Base-by-base conservation (phyloP, 2,888 invertebrate species). In the Rugalucina vietnamica region DNA sequence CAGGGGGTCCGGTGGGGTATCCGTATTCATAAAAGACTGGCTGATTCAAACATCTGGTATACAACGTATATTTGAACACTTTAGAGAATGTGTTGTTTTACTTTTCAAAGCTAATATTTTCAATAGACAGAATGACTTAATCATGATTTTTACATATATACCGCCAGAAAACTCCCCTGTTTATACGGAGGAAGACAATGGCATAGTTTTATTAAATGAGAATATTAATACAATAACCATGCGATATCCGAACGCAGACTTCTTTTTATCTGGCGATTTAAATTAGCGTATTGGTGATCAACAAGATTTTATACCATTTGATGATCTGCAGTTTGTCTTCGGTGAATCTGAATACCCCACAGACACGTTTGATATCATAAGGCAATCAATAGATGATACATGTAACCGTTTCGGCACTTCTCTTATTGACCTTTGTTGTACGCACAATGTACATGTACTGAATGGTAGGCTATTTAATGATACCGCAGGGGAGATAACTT, bases 211-310 rank as follows among this genome's bases (percentile, higher is more conserved):
- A 18, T 54, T 81, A 18, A 60, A 39, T 27, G 43, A 81, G n/a
- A 81, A 77, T 65, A 29, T 81, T 18, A 27, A 60, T 12, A 2
- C 24, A 21, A 78, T 82, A 32, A 24, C 39, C 29, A 36, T 70
- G 29, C 75, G 79, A 14, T 71, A 75, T 37, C 27, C 32, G 4
- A 32, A 71, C 27, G 70, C 74, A 14, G 27, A 69, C 27, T 36
- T 83, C 21, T 24, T 79, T 1, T 37, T 83, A 10, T 75, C 76
- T 29, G 83, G 83, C 8, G 83, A 83, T 32, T 32, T 83, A 29
- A 83, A 83, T 65, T 76, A 79, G 32, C 32, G 83, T n/a, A 71
- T 76, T 10, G 71, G 72, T 43, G 29, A 76, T 27, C n/a, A 79
- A 14, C 36, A 32, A 18, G 76, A 79, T 37, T 84, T 36, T 27